Conservation (phyloP, 1,140 invertebrate genomes). For the Agraylea sexmaculata region DNA sequence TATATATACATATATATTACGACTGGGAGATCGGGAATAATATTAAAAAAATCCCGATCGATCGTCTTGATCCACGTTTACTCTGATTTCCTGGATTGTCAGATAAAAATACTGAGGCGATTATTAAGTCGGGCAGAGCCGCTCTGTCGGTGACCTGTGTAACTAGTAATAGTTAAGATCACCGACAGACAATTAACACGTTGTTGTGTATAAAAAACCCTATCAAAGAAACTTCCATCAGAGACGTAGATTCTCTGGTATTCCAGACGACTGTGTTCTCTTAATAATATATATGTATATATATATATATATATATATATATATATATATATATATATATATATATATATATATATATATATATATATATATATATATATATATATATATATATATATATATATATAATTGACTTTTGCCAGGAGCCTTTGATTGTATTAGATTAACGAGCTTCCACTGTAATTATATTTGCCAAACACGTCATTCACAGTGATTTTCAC, state of each 20-base stretch:
- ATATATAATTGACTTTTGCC: neutral
- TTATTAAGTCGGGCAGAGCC: neutral
- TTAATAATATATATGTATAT: constrained; percentile 2
- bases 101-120: neutral
- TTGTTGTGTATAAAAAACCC: neutral
- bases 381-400: neutral
- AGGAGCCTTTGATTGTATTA: constrained; percentile 3
- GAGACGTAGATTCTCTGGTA: neutral
- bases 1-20: neutral
- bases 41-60: neutral
- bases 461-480: neutral
- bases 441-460: too few species aligned
- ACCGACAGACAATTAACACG: neutral
- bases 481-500: neutral
- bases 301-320: constrained; percentile 3
- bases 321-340: neutral
- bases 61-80: too few species aligned
- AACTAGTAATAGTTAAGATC: neutral
- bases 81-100: too few species aligned
- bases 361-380: neutral
- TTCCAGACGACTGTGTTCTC: neutral
- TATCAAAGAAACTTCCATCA: neutral
- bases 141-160: neutral
- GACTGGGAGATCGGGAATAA: neutral
- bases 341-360: neutral